Conservation (phyloP, 2,113 vertebrate genomes). For the Neolamprologus devosi region DNA sequence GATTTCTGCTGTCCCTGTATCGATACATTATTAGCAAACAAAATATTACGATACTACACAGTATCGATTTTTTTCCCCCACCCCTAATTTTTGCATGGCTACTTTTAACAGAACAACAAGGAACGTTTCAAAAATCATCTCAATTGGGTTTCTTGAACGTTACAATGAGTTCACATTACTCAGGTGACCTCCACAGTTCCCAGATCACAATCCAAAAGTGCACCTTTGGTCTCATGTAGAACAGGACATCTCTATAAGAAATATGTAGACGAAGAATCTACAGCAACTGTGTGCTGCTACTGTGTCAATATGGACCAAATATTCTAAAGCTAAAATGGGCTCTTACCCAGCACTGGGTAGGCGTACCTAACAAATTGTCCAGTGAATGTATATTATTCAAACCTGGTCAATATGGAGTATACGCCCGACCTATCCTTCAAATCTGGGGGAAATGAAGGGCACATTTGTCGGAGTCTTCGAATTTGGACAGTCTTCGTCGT, state of each 20-base stretch:
- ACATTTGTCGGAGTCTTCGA: neutral
- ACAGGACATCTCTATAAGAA: neutral
- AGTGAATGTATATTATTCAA: neutral
- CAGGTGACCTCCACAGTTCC: neutral
- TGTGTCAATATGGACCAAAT: neutral
- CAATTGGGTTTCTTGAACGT: neutral
- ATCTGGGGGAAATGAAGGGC: neutral
- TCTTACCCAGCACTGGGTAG: neutral
- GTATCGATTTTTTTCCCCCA: too few species aligned
- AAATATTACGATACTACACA: too few species aligned
- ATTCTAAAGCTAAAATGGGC: neutral
- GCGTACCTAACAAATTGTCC: neutral
- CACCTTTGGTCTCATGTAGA: neutral
- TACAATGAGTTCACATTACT: neutral
- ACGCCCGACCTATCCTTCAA: neutral
- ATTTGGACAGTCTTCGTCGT: neutral
- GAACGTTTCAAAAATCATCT: neutral
- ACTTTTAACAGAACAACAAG: neutral
- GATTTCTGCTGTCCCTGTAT: too few species aligned
- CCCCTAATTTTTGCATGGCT: neutral
- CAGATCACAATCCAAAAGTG: neutral
- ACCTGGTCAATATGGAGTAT: neutral
- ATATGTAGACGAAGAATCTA: neutral
- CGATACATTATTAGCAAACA: too few species aligned
- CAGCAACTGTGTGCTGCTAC: neutral